Evolutionary conservation across 2,113 vertebrate species (phyloP).

Genomic region (Triplophysa siluroides): DNA sequence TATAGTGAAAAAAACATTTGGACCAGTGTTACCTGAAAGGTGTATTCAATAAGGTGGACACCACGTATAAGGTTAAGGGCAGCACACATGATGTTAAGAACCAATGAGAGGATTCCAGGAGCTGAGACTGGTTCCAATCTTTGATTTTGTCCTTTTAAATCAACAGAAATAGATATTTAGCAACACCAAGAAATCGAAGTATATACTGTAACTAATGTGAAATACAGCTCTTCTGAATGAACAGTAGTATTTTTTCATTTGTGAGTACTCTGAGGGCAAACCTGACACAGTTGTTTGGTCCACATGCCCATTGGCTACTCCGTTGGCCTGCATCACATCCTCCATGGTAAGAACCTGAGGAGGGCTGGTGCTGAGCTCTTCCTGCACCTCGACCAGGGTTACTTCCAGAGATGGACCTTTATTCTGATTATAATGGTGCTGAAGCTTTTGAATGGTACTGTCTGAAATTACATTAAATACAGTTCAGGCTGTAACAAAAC

Average conservation of each 20-base stretch:
- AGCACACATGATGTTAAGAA: slow-evolving; percentile 95
- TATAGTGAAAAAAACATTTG: neutral
- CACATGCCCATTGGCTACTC: slow-evolving; percentile 75
- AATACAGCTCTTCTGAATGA: neutral
- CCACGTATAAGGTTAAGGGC: slow-evolving; percentile 92
- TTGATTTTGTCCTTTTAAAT: slow-evolving; percentile 73
- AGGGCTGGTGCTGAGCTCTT: slow-evolving; percentile 79
- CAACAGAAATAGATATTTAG: neutral
- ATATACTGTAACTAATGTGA: neutral
- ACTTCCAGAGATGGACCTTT: slow-evolving; percentile 68
- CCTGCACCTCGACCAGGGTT: slow-evolving; percentile 80
- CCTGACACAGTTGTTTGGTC: slow-evolving; percentile 73
- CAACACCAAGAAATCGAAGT: neutral
- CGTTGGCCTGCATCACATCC: slow-evolving; percentile 76
- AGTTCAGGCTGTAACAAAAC: too few species aligned
- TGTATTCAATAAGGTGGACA: slow-evolving; percentile 89
- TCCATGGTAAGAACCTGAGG: slow-evolving; percentile 80
- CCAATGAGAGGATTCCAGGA: slow-evolving; percentile 86
- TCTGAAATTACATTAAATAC: slow-evolving; percentile 69
- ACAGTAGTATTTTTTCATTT: neutral
- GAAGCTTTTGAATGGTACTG: slow-evolving; percentile 85
- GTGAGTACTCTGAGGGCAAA: slow-evolving; percentile 60
- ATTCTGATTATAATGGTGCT: slow-evolving; percentile 82
- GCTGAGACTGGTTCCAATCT: slow-evolving; percentile 85
- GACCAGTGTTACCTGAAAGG: slow-evolving; percentile 81